Conservation (phyloP, 2,888 invertebrate genomes). For the Automeris io region DNA sequence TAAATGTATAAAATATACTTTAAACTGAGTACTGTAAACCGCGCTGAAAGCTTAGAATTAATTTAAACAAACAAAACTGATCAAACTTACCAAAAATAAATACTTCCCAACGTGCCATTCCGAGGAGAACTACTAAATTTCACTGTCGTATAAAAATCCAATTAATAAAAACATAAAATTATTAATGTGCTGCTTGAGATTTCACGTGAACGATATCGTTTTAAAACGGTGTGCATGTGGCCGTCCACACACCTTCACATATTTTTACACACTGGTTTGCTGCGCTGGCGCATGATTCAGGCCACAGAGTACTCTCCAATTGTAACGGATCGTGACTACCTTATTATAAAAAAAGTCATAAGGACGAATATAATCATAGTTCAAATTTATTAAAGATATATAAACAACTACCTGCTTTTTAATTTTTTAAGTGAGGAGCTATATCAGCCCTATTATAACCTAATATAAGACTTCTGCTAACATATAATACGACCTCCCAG, state of each 20-base stretch:
- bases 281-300: slow-evolving; percentile 18
- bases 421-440: too few species aligned
- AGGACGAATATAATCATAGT: neutral
- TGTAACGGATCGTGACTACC: slow-evolving; percentile 6
- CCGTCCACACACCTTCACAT: slow-evolving; percentile 19
- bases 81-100: slow-evolving; percentile 17
- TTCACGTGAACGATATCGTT: slow-evolving; percentile 9
- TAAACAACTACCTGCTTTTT: too few species aligned
- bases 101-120: slow-evolving; percentile 16
- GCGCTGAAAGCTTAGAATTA: too few species aligned
- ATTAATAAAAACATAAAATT: slow-evolving; percentile 12
- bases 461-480: too few species aligned
- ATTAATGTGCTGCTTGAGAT: neutral
- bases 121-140: slow-evolving; percentile 12
- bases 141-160: slow-evolving; percentile 12
- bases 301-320: slow-evolving; percentile 25
- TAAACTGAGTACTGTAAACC: too few species aligned
- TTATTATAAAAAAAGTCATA: neutral
- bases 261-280: slow-evolving; percentile 20
- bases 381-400: too few species aligned
- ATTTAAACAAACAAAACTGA: neutral
- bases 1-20: too few species aligned
- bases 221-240: slow-evolving; percentile 8
- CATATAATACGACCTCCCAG: too few species aligned
- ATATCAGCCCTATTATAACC: too few species aligned